Conservation (phyloP, 2,113 vertebrate genomes). For the Oreochromis spilurus region DNA sequence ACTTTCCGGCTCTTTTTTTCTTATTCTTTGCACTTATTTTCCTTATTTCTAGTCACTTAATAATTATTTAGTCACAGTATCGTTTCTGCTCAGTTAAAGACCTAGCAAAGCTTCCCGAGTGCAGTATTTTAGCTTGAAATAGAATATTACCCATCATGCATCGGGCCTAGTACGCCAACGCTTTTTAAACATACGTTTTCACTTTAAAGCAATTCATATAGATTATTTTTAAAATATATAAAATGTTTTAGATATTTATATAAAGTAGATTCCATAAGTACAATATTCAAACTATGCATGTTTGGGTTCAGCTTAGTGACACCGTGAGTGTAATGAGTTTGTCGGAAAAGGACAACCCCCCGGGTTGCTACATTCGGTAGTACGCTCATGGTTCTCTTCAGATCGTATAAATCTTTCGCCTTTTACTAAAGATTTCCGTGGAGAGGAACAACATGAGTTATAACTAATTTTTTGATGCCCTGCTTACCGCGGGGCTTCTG, state of each 20-base stretch:
- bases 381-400: slow-evolving; percentile 68
- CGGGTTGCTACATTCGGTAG: rapidly evolving
- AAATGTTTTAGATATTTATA: neutral
- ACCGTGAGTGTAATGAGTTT: neutral
- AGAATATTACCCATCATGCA: slow-evolving; percentile 41
- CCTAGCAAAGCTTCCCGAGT: neutral
- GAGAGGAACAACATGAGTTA: slow-evolving; percentile 64
- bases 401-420: slow-evolving; percentile 73
- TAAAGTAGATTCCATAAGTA: neutral
- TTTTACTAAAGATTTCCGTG: slow-evolving; percentile 76
- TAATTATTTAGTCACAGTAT: rapidly evolving
- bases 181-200: neutral
- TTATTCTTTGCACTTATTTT: too few species aligned
- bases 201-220: neutral
- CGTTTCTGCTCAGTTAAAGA: rapidly evolving
- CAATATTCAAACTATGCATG: rapidly evolving
- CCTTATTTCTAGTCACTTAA: neutral
- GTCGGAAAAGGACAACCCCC: rapidly evolving
- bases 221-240: too few species aligned
- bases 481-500: neutral
- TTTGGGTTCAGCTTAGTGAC: rapidly evolving
- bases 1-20: rapidly evolving
- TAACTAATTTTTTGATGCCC: slow-evolving; percentile 58
- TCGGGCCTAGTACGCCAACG: neutral
- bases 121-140: rapidly evolving